Conservation (phyloP, 37 sponge, comb jelly and placozoan genomes). For the Aphrocallistes beatrix region DNA sequence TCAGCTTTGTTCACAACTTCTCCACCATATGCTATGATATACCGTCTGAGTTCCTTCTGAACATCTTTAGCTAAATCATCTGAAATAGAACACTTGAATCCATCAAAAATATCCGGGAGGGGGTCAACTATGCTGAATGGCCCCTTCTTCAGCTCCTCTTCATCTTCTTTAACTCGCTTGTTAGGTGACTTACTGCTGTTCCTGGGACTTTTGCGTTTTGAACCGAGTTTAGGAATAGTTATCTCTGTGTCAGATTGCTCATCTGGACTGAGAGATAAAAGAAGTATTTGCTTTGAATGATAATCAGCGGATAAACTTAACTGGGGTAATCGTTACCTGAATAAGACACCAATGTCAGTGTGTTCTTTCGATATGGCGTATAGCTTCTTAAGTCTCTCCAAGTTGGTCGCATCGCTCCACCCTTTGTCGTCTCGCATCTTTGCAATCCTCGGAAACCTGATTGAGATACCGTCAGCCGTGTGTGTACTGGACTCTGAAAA, state of each 20-base stretch:
- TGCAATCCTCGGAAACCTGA: conserved; percentile 93
- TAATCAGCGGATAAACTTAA: no score
- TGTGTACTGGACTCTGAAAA: conserved; percentile 73
- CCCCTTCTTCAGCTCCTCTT: neutral
- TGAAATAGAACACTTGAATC: conserved; percentile 17
- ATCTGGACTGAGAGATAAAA: neutral
- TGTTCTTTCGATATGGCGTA: neutral
- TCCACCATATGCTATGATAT: conserved; percentile 28
- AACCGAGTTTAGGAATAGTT: neutral
- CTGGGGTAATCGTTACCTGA: neutral
- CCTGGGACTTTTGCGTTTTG: neutral
- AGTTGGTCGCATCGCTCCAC: conserved; percentile 83
- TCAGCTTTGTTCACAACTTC: neutral
- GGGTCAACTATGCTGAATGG: neutral
- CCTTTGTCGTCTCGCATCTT: conserved; percentile 90
- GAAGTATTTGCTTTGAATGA: neutral
- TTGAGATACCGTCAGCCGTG: conserved; percentile 87
- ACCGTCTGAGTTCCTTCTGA: neutral
- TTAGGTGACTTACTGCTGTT: neutral
- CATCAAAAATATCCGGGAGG: conserved; percentile 20
- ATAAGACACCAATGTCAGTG: neutral
- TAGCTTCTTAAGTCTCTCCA: conserved; percentile 58
- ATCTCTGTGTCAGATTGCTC: conserved; percentile 15
- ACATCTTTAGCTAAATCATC: conserved; percentile 3
- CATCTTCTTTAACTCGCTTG: neutral